Percentiles rank a stretch among this genome's conserved stretches.
phyloP scores from a whole-genome alignment of 2,797 vertebrate species.

The Neopelma chrysocephalum region DNA sequence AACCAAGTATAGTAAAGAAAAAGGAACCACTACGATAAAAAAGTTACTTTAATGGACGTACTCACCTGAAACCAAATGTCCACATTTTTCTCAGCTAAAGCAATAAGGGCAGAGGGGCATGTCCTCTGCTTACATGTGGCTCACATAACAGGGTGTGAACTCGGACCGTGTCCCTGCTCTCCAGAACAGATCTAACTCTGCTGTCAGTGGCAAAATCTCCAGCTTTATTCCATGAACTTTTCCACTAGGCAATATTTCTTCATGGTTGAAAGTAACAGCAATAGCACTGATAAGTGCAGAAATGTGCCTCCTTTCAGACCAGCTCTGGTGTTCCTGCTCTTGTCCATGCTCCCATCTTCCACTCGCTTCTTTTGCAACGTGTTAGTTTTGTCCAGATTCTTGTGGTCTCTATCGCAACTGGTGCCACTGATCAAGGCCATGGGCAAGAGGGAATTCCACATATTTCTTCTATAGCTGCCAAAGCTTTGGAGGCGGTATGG shows the following conservation, averaged over 20 bases:
- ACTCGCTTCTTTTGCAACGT: accelerated
- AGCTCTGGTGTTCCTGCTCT: neutral
- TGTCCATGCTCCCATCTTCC: neutral
- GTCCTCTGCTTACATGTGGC: neutral
- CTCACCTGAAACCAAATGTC: neutral
- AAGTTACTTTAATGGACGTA: neutral
- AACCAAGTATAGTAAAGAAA: neutral
- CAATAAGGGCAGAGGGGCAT: neutral
- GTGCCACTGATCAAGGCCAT: accelerated
- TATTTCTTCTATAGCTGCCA: neutral
- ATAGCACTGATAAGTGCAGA: neutral
- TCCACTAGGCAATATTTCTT: neutral
- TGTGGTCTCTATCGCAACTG: accelerated
- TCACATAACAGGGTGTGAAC: neutral
- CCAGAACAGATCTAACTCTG: neutral
- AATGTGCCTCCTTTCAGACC: neutral
- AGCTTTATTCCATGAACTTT: neutral
- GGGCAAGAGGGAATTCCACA: neutral
- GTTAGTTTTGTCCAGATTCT: neutral
- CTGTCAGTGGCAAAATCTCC: accelerated
- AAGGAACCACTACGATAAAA: neutral
- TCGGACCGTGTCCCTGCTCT: neutral
- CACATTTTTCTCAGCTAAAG: neutral
- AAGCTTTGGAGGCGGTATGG: neutral
- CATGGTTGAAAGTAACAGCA: neutral